Percentiles rank a stretch among this genome's conserved stretches.
phyloP scores from a whole-genome alignment of 2,888 invertebrate species.

The Mamestra brassicae region DNA sequence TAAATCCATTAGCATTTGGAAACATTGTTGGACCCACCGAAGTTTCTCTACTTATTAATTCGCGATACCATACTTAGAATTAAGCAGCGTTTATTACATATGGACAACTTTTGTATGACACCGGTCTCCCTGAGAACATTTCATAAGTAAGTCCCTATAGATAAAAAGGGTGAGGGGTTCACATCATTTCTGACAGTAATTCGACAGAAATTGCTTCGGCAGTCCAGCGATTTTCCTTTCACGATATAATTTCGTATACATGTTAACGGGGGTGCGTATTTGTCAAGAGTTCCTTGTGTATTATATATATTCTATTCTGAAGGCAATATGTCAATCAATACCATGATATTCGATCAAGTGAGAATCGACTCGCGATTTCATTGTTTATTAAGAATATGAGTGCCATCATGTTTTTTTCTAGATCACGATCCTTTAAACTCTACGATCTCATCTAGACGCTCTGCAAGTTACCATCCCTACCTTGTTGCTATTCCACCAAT shows the following conservation, averaged over 20 bases:
- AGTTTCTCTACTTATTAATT: no score
- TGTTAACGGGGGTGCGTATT: conserved; percentile 4
- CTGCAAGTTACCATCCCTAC: no score
- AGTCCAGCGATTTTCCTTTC: conserved; percentile 8
- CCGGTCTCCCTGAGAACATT: neutral
- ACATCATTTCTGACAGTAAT: conserved; percentile 3
- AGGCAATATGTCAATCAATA: conserved; percentile 9
- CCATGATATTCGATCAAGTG: conserved; percentile 5
- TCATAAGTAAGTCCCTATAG: neutral
- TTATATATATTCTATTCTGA: neutral
- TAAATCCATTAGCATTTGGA: no score
- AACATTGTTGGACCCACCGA: no score
- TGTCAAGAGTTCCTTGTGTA: neutral
- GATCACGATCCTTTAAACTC: no score
- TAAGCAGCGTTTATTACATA: no score
- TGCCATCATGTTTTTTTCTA: neutral
- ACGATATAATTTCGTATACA: neutral
- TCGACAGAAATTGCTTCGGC: conserved; percentile 13
- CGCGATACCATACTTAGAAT: no score
- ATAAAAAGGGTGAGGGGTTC: neutral
- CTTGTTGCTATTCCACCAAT: no score
- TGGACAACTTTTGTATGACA: no score
- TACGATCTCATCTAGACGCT: no score
- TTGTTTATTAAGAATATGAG: conserved; percentile 2
- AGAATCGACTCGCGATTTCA: conserved; percentile 3